phyloP scores from a whole-genome alignment of 2,888 invertebrate species.

The Plagiodera versicolora region DNA sequence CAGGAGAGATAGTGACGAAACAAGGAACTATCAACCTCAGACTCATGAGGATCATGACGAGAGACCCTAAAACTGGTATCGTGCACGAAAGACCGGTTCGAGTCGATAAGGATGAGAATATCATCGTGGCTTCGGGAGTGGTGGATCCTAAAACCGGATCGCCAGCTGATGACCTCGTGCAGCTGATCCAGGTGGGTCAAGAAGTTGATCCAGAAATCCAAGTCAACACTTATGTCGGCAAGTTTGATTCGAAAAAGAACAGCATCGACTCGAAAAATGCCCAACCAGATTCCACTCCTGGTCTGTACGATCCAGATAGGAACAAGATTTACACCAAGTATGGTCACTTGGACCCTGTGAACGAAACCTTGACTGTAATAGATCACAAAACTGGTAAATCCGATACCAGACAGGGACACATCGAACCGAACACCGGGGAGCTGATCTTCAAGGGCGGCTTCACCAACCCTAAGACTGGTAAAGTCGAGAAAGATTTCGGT shows the following conservation, averaged over 20 bases:
- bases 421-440: constrained; percentile 71
- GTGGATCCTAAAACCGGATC: constrained; percentile 64
- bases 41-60: constrained; percentile 48
- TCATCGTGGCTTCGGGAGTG: constrained; percentile 53
- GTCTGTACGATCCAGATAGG: constrained; percentile 70
- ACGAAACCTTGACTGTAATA: constrained; percentile 65
- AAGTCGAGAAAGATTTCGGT: constrained; percentile 58
- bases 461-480: constrained; percentile 73
- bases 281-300: constrained; percentile 67
- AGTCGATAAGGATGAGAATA: constrained; percentile 55
- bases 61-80: constrained; percentile 52
- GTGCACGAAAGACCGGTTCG: constrained; percentile 48
- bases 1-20: constrained; percentile 54
- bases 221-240: constrained; percentile 70
- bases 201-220: constrained; percentile 71
- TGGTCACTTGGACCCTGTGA: constrained; percentile 70
- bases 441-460: constrained; percentile 69
- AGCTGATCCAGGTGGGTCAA: constrained; percentile 67
- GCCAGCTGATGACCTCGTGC: constrained; percentile 64
- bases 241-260: constrained; percentile 70
- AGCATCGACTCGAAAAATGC: constrained; percentile 71
- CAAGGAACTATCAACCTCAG: constrained; percentile 52
- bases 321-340: constrained; percentile 74
- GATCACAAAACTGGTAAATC: constrained; percentile 62
- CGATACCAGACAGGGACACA: constrained; percentile 65